A percentile compares a stretch with the other conserved stretches of the same genome.
phyloP scores from a whole-genome alignment of 2,797 vertebrate genomes.

The Mus minutoides region DNA sequence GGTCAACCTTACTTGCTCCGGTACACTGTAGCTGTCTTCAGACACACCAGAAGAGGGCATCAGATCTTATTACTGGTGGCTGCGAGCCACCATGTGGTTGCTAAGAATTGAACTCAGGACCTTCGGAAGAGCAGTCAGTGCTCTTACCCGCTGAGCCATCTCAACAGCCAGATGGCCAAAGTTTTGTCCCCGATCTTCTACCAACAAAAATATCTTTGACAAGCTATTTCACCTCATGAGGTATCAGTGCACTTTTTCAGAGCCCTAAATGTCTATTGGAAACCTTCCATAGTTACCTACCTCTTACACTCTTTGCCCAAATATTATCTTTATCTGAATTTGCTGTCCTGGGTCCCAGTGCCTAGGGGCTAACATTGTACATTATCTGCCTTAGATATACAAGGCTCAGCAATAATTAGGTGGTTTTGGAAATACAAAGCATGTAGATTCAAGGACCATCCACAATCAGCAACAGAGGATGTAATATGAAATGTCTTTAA shows the following conservation, averaged over 20 bases:
- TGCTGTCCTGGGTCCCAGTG: background rate
- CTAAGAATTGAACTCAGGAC: too few species aligned
- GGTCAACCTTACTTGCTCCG: too few species aligned
- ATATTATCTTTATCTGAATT: background rate
- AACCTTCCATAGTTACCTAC: background rate
- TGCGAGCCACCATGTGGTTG: too few species aligned
- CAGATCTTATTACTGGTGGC: too few species aligned
- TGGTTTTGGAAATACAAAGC: slow-evolving; percentile 11
- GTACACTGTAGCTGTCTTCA: too few species aligned
- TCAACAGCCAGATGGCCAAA: background rate
- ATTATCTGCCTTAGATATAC: background rate
- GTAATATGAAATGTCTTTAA: background rate
- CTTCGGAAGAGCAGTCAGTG: too few species aligned
- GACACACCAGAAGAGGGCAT: too few species aligned
- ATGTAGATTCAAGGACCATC: background rate
- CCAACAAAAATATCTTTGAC: background rate
- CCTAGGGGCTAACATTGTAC: background rate
- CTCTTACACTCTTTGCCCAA: background rate
- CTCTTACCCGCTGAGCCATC: too few species aligned
- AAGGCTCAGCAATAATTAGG: background rate
- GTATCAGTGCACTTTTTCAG: background rate
- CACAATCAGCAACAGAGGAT: background rate
- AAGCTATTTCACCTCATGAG: background rate
- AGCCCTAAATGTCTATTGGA: background rate
- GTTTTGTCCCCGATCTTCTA: background rate